Conservation (phyloP, 2,113 vertebrate genomes). For the Cynoglossus semilaevis region DNA sequence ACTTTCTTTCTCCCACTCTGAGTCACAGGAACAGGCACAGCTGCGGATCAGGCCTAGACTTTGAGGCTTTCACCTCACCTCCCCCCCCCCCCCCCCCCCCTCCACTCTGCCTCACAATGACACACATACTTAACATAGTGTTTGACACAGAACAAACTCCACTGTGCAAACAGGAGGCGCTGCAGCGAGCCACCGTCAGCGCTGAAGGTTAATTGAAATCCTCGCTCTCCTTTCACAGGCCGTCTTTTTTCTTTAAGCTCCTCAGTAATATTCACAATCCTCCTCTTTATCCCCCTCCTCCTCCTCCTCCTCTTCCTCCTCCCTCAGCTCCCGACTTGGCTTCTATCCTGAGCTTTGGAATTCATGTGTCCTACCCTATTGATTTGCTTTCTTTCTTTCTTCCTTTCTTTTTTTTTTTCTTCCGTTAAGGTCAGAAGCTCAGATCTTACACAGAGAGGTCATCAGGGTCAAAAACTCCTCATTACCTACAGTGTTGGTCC, state of each 20-base stretch:
- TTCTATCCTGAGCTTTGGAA: conserved; percentile 65
- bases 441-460: conserved; percentile 76
- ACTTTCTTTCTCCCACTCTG: conserved; percentile 47
- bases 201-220: conserved; percentile 62
- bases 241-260: conserved; percentile 47
- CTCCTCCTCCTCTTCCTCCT: conserved; percentile 22
- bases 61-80: conserved; percentile 39
- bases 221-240: conserved; percentile 27
- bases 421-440: conserved; percentile 77
- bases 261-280: conserved; percentile 28
- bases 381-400: conserved; percentile 77
- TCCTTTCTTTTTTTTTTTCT: conserved; percentile 76
- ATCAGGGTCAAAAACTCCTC: conserved; percentile 62
- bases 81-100: neutral
- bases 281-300: conserved; percentile 8
- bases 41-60: conserved; percentile 45
- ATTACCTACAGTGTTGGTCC: conserved; percentile 64
- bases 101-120: conserved; percentile 33
- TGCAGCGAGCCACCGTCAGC: conserved; percentile 26
- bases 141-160: conserved; percentile 40
- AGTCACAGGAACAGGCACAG: conserved; percentile 54
- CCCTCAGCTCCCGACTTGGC: conserved; percentile 57
- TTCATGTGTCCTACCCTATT: conserved; percentile 67
- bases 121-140: conserved; percentile 33
- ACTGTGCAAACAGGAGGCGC: conserved; percentile 23